phyloP scores from a whole-genome alignment of 2,888 invertebrate species.

The Drosophila peninsularis region DNA sequence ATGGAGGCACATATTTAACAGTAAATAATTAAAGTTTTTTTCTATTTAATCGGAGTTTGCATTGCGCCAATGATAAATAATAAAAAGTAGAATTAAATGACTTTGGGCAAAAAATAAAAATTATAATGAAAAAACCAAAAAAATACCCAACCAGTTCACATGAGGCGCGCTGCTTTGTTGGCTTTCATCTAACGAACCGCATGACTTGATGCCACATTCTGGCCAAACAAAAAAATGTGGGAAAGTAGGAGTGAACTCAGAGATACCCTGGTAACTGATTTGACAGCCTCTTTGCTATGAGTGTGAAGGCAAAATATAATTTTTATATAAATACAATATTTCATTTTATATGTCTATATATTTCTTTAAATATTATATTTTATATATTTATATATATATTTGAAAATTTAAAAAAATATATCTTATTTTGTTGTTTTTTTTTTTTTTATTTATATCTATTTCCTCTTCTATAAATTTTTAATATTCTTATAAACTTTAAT shows the following conservation, averaged over 20 bases:
- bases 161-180: conserved; percentile 23
- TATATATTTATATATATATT: no score
- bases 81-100: conserved; percentile 47
- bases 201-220: conserved; percentile 49
- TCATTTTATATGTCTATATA: neutral
- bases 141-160: conserved; percentile 17
- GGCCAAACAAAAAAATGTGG: neutral
- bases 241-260: neutral
- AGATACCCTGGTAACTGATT: conserved; percentile 5
- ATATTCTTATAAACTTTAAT: no score
- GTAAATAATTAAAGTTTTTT: neutral
- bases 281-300: neutral
- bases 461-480: neutral
- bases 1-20: neutral
- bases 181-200: conserved; percentile 42
- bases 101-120: conserved; percentile 25
- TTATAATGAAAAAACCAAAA: neutral
- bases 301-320: no score
- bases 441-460: no score
- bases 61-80: conserved; percentile 43
- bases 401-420: no score
- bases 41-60: conserved; percentile 22
- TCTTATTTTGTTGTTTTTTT: no score
- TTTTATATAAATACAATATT: neutral
- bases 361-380: neutral